Evolutionary conservation across 2,113 vertebrate genomes (phyloP).

Genomic region (Callospermophilus lateralis): DNA sequence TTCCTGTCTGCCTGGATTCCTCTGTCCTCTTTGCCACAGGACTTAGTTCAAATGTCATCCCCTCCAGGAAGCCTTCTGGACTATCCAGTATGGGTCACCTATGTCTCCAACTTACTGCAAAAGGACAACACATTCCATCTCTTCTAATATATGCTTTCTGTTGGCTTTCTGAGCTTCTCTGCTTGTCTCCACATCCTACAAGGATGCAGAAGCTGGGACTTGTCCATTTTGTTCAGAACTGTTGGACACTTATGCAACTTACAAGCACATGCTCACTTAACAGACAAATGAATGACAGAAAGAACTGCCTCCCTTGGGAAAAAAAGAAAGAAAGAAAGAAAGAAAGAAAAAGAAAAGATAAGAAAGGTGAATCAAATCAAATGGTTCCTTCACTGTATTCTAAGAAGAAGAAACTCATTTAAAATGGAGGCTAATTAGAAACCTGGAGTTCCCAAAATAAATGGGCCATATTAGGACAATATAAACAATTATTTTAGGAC

Average conservation of each 20-base stretch:
- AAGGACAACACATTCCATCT: neutral
- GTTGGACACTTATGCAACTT: neutral
- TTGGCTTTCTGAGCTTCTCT: neutral
- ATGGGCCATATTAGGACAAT: neutral
- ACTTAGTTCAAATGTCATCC: neutral
- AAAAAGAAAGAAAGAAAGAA: neutral
- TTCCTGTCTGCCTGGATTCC: neutral
- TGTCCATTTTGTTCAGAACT: neutral
- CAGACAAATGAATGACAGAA: neutral
- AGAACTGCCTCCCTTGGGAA: neutral
- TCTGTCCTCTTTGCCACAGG: neutral
- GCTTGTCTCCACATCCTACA: neutral
- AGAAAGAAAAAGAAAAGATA: neutral
- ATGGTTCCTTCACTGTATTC: neutral
- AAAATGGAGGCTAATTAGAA: neutral
- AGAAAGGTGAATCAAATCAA: neutral
- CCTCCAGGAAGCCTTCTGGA: neutral
- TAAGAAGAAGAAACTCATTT: conserved; percentile 6
- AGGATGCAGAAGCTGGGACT: neutral
- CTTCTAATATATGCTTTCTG: neutral
- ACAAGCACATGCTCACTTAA: neutral
- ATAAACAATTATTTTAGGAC: neutral
- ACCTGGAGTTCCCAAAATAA: neutral
- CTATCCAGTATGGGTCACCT: no score
- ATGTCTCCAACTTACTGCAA: neutral